Evolutionary conservation across 2,888 invertebrate genomes (phyloP), one percentile per base, ranked within the genome.

Genomic region (Mycalesis mineus): DNA sequence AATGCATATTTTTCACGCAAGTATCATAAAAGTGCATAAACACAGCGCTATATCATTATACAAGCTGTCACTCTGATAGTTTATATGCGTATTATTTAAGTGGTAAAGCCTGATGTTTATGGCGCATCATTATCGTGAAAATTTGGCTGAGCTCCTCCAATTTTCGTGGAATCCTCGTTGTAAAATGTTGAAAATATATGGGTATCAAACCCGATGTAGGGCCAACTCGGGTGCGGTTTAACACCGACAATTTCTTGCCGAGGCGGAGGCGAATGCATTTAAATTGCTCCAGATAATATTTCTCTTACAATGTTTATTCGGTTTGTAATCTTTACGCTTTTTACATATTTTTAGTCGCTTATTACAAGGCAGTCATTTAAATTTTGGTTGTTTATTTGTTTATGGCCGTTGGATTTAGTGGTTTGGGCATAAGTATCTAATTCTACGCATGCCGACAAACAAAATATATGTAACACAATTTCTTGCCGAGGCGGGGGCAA

Each of bases 211-310:
- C 65, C 60, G 44, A 61, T 61, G 58, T 62, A 65, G 54, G 62
- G 56, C 58, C 48, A 65, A 63, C 55, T 59, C 48, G 55, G 60
- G 57, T 11, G 60, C 61, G 53, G 53, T 56, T 64, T 66, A 61
- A 66, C 64, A 66, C 58, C 59, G 64, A 63, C 66, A 66, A 66
- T 65, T 69, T 66, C 65, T 63, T 65, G 62, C 41, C 31, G 15
- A 65, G 62, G 49, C 60, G 60, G 61, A 60, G 58, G 65, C 63
- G 64, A 69, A 72, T 76, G 73, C 71, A 75, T 75, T 76, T 72
- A 72, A 73, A 74, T 73, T 62, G 70, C 55, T 55, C 45, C 55
- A 56, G 65, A 68, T 72, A 69, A 70, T 65, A 67, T 67, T 62
- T 63, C 62, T 63, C 54, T 58, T 15, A 41, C 50, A 56, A 8